These are phyloP conservation scores for Gambelia wislizenii DNA, from an alignment of 2,797 vertebrate genomes.

Conservation along the genomic window DNA sequence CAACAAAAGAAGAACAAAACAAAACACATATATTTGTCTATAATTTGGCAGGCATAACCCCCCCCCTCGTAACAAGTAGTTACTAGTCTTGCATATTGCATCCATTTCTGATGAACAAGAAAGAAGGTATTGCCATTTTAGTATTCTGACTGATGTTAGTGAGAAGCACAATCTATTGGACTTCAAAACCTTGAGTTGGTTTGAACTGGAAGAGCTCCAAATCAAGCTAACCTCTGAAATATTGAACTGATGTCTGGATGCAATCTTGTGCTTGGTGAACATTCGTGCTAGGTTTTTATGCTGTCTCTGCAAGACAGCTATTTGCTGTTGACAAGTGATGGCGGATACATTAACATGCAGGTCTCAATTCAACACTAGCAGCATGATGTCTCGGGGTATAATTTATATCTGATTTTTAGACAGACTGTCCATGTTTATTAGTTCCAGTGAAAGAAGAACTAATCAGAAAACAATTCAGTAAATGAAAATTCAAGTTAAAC, in stretches of 20 bases:
- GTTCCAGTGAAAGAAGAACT: constrained; percentile 39
- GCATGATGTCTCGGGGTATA: constrained; percentile 28
- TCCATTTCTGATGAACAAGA: no score
- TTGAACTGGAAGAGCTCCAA: not conserved
- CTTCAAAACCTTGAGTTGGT: not conserved
- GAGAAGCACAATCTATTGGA: not conserved
- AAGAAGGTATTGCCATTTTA: no score
- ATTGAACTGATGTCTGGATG: not conserved
- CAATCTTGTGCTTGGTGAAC: not conserved
- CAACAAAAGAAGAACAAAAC: no score
- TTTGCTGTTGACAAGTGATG: not conserved
- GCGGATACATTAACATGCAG: constrained; percentile 33
- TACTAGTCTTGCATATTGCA: no score
- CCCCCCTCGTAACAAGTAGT: no score
- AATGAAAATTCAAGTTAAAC: constrained; percentile 40
- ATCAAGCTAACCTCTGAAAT: not conserved
- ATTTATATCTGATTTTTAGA: constrained; percentile 51
- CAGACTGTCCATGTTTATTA: constrained; percentile 43
- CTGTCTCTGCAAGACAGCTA: not conserved
- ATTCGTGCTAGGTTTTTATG: not conserved
- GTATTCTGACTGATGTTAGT: no score
- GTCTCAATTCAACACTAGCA: constrained; percentile 6
- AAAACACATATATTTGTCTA: no score
- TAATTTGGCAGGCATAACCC: no score
- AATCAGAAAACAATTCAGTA: constrained; percentile 43